Evolutionary conservation across 2,888 invertebrate genomes (phyloP), one percentile per base, ranked within the genome.

Genomic region (Pyrrhosoma nymphula): DNA sequence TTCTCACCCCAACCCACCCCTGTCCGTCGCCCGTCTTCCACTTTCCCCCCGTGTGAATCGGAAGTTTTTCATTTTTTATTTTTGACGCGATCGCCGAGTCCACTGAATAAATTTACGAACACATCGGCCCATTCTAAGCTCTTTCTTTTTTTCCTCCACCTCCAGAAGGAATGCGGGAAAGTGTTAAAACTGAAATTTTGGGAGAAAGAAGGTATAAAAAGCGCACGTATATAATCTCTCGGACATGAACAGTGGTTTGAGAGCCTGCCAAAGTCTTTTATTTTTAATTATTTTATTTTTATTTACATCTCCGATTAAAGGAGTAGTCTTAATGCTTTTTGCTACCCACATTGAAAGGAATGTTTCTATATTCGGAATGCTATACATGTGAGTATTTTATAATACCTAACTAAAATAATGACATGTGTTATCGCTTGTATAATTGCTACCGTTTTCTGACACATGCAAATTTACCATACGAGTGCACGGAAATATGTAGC

Each of bases 91-190:
- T 30, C 82, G 82, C 82, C 82, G 82, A 82, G 82, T 82, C 30
- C 35, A 82, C 82, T 82, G 82, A 82, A 82, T 82, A 82, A 82
- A 82, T 82, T 82, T 82, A 35, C 82, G 82, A 82, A 82, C 82
- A 35, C 82, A 35, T 82, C 82, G 35, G 16, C 82, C 82, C 35
- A 1, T 35, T 18, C 30, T 35, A 35, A 82, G 82, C 82, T 10
- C 6, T 35, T 18, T 10, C 16, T 16, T 35, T 35, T 16, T 0
- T 82, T 16, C 35, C 30, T 0, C 82, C 82, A 2, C 14, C 82
- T 3, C 16, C 82, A 30, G 82, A 82, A 30, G 82, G 82, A 82
- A 35, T 82, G 69, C 26, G 26, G 69, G 82, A 82, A 82, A 35
- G 82, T 35, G 35, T 30, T 23, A n/a, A 82, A 82, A 35, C 35